Evolutionary conservation across 2,113 vertebrate genomes (phyloP).

Genomic region (Gavialis gangeticus): DNA sequence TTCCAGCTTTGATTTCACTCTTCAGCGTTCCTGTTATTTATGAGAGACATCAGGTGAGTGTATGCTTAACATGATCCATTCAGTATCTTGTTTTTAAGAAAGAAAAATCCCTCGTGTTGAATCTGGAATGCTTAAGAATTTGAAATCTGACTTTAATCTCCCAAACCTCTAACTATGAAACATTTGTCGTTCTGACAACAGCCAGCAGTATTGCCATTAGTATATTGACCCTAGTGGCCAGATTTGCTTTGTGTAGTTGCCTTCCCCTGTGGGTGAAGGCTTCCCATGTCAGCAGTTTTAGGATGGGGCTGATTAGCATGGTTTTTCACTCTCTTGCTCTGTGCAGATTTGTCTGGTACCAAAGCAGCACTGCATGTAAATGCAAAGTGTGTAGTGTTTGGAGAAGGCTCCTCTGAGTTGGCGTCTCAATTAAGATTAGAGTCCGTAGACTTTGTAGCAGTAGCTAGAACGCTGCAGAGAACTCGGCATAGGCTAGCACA

Average conservation of each 20-base stretch:
- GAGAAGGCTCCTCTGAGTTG: neutral
- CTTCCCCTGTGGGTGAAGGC: neutral
- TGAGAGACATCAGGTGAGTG: constrained; percentile 94
- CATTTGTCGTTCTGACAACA: neutral
- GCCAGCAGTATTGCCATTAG: neutral
- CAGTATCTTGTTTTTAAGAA: neutral
- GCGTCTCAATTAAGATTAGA: neutral
- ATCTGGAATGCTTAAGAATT: neutral
- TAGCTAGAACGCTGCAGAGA: neutral
- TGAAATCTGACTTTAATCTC: neutral
- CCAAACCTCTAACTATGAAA: neutral
- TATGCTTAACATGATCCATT: neutral
- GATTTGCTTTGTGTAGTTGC: fast-evolving
- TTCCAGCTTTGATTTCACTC: constrained; percentile 88
- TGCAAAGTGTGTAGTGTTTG: fast-evolving
- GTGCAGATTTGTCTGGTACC: neutral
- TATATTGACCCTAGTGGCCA: neutral
- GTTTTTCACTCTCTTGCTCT: neutral
- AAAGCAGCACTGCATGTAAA: neutral
- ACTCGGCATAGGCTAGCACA: neutral
- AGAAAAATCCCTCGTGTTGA: neutral
- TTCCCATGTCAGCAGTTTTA: neutral
- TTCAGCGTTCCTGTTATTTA: constrained; percentile 96
- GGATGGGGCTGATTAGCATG: neutral
- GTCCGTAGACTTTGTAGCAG: neutral